Base-by-base conservation (phyloP, 2,113 vertebrate genomes). In the Dipodomys spectabilis region DNA sequence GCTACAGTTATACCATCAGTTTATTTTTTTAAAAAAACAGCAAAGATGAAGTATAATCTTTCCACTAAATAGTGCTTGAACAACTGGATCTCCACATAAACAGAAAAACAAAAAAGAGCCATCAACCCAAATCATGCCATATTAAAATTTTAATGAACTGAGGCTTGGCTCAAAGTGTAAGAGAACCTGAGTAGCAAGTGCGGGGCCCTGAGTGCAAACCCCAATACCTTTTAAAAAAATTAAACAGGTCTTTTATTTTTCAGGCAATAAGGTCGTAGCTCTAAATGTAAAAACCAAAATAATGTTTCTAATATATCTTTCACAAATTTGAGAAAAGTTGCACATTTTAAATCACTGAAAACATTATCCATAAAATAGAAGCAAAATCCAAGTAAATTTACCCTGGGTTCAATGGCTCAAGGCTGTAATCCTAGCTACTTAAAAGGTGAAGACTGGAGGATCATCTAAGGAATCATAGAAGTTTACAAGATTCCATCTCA, bases 361-460 rank as follows among this genome's bases (percentile, higher is more conserved):
- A 22, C 22, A 73, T 78, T 25, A 87, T 35, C 32, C 57, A 73
- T 62, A 77, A 93, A 90, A 68, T 39, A 93, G 83, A 85, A 86
- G 5, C 12, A 69, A 84, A 68, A 74, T 39, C 18, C 39, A 91
- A 83, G 73, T 49, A 45, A 67, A 82, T 39, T 39, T 39, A 39
- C 35, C 35, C 35, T 39, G 35, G 35, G 35, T 39, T 39, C 35
- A 39, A 39, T 87, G 77, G 18, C 25, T 57, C 65, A 25, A 27
- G 57, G 25, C 75, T 5, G 1, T 49, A 49, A 49, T 49, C 12
- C 49, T 49, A 49, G 49, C 49, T 49, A 49, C 49, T 49, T 12
- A 49, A 49, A 49, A 49, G 49, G 49, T 4, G 49, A 49, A 49
- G 49, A 49, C 12, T 49, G 49, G 49, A 49, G 49, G 49, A 49